phyloP scores from a whole-genome alignment of 2,113 vertebrate species.

The Neopipo cinnamomea region DNA sequence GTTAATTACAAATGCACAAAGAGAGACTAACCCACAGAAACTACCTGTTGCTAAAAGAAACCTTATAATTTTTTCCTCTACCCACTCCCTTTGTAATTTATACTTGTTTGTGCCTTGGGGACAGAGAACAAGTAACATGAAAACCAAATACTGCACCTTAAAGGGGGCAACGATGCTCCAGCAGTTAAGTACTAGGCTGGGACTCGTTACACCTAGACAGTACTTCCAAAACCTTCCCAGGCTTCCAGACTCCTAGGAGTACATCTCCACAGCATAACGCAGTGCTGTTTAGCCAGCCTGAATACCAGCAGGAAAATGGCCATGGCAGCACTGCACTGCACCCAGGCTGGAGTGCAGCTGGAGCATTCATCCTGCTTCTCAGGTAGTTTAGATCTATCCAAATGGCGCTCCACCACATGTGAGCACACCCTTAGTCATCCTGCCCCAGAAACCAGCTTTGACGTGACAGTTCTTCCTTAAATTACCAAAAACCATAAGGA shows the following conservation, averaged over 20 bases:
- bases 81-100: background rate
- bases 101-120: background rate
- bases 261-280: background rate
- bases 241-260: background rate
- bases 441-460: background rate
- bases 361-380: background rate
- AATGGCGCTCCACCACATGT: fast-evolving
- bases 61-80: background rate
- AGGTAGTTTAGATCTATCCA: background rate
- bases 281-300: background rate
- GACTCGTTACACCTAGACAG: background rate
- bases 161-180: background rate
- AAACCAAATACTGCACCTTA: background rate
- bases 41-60: conserved; percentile 15
- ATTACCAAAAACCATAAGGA: background rate
- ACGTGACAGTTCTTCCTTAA: background rate
- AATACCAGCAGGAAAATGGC: background rate
- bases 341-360: background rate
- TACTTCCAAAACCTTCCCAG: background rate
- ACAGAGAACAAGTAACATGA: background rate
- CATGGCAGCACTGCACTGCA: background rate
- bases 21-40: background rate
- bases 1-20: background rate
- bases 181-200: background rate
- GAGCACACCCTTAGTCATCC: background rate